Conservation (phyloP, 1,140 invertebrate species). For the Agrypnia vestita region DNA sequence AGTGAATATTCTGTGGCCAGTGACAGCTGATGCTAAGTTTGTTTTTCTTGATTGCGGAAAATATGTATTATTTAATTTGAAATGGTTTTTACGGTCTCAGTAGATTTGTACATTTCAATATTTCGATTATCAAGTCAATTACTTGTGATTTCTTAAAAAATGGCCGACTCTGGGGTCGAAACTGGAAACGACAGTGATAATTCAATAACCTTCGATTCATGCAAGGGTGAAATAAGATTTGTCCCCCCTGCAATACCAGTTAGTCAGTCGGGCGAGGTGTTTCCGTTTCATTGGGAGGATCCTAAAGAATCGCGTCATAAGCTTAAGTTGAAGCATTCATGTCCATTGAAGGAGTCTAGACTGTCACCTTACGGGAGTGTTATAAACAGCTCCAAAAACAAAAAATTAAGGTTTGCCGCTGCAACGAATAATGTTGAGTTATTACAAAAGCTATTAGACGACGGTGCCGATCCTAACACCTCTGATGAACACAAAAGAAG, state of each 20-base stretch:
- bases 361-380: slow-evolving; percentile 65
- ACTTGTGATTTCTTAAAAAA: slow-evolving; percentile 50
- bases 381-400: slow-evolving; percentile 70
- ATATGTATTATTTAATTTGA: slow-evolving; percentile 17
- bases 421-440: slow-evolving; percentile 82
- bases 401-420: slow-evolving; percentile 82
- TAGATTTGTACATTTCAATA: not conserved
- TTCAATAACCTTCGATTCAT: slow-evolving; percentile 70
- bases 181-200: slow-evolving; percentile 79
- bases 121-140: not conserved
- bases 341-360: slow-evolving; percentile 67
- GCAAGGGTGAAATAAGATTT: slow-evolving; percentile 67
- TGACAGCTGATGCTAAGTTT: slow-evolving; percentile 28
- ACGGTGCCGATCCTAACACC: slow-evolving; percentile 83
- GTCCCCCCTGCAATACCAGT: slow-evolving; percentile 68
- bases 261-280: slow-evolving; percentile 69
- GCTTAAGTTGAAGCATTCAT: slow-evolving; percentile 69
- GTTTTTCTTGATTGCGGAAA: not conserved
- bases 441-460: slow-evolving; percentile 78
- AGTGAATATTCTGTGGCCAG: too few relatives aligned
- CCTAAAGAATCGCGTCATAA: slow-evolving; percentile 67
- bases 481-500: slow-evolving; percentile 84
- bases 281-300: slow-evolving; percentile 71
- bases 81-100: slow-evolving; percentile 3
- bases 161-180: slow-evolving; percentile 78